phyloP scores from a whole-genome alignment of 2,797 vertebrate species.

The Tinamus major region DNA sequence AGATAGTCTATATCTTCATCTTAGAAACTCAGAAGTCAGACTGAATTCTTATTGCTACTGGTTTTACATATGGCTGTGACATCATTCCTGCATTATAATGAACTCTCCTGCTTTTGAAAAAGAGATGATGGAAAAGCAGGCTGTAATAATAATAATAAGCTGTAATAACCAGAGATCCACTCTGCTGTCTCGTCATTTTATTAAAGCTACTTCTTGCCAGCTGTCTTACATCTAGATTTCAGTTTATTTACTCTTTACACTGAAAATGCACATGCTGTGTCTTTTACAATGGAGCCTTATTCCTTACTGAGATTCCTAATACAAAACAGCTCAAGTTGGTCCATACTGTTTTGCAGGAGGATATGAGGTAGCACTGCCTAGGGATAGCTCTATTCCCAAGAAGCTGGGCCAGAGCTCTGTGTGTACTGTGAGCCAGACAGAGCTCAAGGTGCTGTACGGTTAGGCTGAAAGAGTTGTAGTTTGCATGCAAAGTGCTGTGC shows the following conservation, averaged over 20 bases:
- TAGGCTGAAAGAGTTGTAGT: not conserved
- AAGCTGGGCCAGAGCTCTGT: not conserved
- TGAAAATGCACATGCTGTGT: not conserved
- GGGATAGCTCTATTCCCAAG: not conserved
- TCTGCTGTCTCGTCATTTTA: not conserved
- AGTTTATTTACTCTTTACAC: not conserved
- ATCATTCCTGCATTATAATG: not conserved
- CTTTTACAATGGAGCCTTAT: not conserved
- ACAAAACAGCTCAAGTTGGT: not conserved
- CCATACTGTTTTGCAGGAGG: not conserved
- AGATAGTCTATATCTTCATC: not conserved
- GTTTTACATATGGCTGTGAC: not conserved
- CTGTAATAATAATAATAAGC: not conserved
- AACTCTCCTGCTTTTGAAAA: not conserved
- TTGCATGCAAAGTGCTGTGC: not conserved
- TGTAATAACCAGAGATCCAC: not conserved
- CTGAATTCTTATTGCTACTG: not conserved
- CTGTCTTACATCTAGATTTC: not conserved
- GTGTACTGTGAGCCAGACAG: not conserved
- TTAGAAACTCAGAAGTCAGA: not conserved
- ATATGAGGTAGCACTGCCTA: not conserved
- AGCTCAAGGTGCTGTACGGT: fast-evolving
- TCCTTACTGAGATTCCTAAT: not conserved
- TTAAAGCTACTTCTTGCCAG: not conserved
- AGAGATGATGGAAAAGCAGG: not conserved